phyloP scores from a whole-genome alignment of 2,888 invertebrate genomes.

The Ganaspis brasiliensis region DNA sequence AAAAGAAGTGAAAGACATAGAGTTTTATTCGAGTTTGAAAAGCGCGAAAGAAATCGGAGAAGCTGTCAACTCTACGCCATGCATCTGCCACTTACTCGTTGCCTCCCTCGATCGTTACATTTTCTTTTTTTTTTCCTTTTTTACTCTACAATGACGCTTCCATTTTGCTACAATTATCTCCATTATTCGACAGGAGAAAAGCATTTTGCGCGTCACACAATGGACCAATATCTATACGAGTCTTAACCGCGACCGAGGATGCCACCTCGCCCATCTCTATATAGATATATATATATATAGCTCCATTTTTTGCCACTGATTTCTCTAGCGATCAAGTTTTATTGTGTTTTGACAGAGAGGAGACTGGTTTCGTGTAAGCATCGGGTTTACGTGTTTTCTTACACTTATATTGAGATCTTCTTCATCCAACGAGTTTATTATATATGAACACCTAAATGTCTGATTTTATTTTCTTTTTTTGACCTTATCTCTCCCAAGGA shows the following conservation, averaged over 20 bases:
- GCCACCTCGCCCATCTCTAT: slow-evolving; percentile 51
- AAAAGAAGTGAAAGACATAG: background rate
- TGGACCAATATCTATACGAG: slow-evolving; percentile 63
- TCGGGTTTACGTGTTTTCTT: slow-evolving; percentile 57
- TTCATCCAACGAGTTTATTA: slow-evolving; percentile 17
- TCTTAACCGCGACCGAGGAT: slow-evolving; percentile 49
- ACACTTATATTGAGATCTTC: slow-evolving; percentile 14
- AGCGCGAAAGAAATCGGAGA: slow-evolving; percentile 74
- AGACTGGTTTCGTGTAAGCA: slow-evolving; percentile 61
- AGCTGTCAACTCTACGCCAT: slow-evolving; percentile 77
- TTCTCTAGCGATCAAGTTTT: slow-evolving; percentile 70
- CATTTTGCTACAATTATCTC: slow-evolving; percentile 80
- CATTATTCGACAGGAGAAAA: slow-evolving; percentile 74
- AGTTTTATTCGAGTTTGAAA: slow-evolving; percentile 12
- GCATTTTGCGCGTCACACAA: slow-evolving; percentile 73
- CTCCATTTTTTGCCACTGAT: slow-evolving; percentile 45
- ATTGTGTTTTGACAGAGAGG: slow-evolving; percentile 77
- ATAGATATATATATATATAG: slow-evolving; percentile 9
- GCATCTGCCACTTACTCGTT: slow-evolving; percentile 79
- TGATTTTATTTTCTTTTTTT: slow-evolving; percentile 33
- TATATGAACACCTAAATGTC: slow-evolving; percentile 6
- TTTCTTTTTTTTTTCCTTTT: slow-evolving; percentile 73
- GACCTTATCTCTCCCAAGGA: slow-evolving; percentile 10
- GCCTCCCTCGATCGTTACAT: slow-evolving; percentile 73
- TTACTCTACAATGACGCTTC: slow-evolving; percentile 77